Base-by-base conservation (phyloP, 2,797 vertebrate species). In the Brachymystax lenok region DNA sequence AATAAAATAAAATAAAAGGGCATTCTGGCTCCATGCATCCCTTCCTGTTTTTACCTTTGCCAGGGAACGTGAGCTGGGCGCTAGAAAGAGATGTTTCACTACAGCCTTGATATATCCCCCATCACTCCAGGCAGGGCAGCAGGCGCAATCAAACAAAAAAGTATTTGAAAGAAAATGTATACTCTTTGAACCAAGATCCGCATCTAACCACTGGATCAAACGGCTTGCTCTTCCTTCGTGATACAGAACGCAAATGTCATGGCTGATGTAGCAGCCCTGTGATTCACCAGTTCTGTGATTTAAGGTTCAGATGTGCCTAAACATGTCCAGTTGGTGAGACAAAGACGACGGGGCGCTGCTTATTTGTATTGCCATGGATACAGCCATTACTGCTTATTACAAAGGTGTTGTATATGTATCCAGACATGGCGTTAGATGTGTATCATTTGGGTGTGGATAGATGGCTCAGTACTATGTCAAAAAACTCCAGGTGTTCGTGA, bases 31-130 rank as follows among this genome's bases (percentile, higher is more conserved):
- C 74, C 8, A 51, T 54, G 75, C 69, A 51, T 50, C 50, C 73
- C 80, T 79, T 88, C 88, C 84, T 87, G 86, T 86, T 56, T 74
- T 70, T 19, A 28, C 35, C 56, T 52, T 50, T 66, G 50, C 27
- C 40, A 71, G 56, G 68, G 17, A 77, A 64, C n/a, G 40, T 16
- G 17, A 51, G 40, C 10, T 24, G 4, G 30, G 19, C 21, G 3
- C 19, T 56, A 56, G 30, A 4, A 21, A 54, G 51, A 74, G 24
- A 54, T 17, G 13, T 27, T 30, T 3, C 19, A 59, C 56, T 21
- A 21, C 40, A 12, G 40, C 40, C 40, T 46, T 46, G 12, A 59
- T 16, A 28, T 30, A 14, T 21, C 27, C 10, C 24, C 30, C 13
- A 28, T 13, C 63, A 14, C 63, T 30, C 56, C 56, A 21, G 56